Conservation (phyloP, 1,140 invertebrate genomes). For the Pseudomyrmex sp. region DNA sequence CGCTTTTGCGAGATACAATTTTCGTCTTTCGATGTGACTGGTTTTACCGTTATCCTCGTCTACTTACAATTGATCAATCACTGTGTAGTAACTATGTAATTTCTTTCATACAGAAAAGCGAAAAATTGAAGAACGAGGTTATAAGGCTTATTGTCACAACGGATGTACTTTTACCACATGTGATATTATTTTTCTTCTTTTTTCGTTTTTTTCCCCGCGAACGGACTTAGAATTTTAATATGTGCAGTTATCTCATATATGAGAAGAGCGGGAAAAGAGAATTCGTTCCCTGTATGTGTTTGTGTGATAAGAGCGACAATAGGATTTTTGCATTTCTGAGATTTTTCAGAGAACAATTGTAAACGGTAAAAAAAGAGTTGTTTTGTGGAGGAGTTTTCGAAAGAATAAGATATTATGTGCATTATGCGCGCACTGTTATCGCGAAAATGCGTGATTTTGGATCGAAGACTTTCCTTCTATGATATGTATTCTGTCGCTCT, state of each 20-base stretch:
- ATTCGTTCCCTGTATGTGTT: neutral
- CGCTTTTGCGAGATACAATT: too few relatives aligned
- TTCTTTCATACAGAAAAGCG: too few relatives aligned
- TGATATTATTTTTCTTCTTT: constrained; percentile 24
- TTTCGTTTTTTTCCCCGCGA: neutral
- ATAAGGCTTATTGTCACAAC: too few relatives aligned
- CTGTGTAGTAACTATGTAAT: too few relatives aligned
- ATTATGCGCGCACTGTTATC: neutral
- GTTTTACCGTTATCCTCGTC: too few relatives aligned
- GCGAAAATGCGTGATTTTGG: neutral
- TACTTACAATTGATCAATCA: too few relatives aligned
- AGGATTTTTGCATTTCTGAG: neutral
- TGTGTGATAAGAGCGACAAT: neutral
- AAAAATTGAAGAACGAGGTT: too few relatives aligned
- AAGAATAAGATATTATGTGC: too few relatives aligned
- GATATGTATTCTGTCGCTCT: neutral
- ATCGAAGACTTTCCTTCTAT: constrained; percentile 32
- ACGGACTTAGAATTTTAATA: neutral
- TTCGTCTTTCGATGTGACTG: too few relatives aligned
- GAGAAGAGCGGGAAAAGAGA: too few relatives aligned
- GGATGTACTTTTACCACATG: constrained; percentile 32
- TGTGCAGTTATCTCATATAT: neutral
- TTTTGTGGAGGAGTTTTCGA: neutral
- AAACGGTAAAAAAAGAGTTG: neutral
- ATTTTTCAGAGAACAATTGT: neutral